A percentile compares a stretch with the other conserved stretches of the same genome.
Evolutionary conservation across 2,888 invertebrate genomes (phyloP).

Genomic region (Dryobotodes eremita): DNA sequence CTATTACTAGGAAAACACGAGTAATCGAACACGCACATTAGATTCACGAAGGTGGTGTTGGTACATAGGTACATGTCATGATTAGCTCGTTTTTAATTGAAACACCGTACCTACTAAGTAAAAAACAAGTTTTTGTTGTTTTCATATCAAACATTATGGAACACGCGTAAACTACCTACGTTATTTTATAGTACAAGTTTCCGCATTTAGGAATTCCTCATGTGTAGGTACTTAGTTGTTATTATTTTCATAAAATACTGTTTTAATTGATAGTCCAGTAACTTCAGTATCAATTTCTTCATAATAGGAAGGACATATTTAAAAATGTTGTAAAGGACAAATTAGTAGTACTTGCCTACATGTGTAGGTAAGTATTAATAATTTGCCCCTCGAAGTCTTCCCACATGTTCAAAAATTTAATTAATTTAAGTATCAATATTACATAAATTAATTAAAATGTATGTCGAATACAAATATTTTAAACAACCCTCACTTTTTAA

Average conservation of each 20-base stretch:
- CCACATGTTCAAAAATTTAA: slow-evolving; percentile 10
- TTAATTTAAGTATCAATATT: not conserved
- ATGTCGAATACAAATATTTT: not conserved
- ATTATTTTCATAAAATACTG: slow-evolving; percentile 18
- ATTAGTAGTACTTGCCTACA: too few relatives aligned
- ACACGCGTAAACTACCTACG: slow-evolving; percentile 8
- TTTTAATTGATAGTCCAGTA: slow-evolving; percentile 24
- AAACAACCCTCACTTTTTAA: not conserved
- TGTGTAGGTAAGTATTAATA: not conserved
- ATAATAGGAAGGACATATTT: slow-evolving; percentile 35
- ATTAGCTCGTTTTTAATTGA: slow-evolving; percentile 21
- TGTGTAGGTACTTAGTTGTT: slow-evolving; percentile 5
- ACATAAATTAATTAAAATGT: not conserved
- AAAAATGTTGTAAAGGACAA: slow-evolving; percentile 11
- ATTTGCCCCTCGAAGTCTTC: not conserved
- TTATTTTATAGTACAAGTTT: slow-evolving; percentile 46
- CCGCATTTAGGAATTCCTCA: slow-evolving; percentile 37
- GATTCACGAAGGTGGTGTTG: slow-evolving; percentile 3
- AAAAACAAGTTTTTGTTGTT: slow-evolving; percentile 28
- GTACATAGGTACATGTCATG: slow-evolving; percentile 3
- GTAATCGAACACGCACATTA: slow-evolving; percentile 44
- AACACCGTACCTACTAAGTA: slow-evolving; percentile 1
- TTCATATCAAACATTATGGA: slow-evolving; percentile 16
- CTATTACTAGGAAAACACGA: slow-evolving; percentile 5
- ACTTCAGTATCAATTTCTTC: not conserved